These are phyloP conservation scores for Eucidaris tribuloides DNA, from an alignment of 35 echinoderm and acorn worm genomes.

Conservation along the genomic window DNA sequence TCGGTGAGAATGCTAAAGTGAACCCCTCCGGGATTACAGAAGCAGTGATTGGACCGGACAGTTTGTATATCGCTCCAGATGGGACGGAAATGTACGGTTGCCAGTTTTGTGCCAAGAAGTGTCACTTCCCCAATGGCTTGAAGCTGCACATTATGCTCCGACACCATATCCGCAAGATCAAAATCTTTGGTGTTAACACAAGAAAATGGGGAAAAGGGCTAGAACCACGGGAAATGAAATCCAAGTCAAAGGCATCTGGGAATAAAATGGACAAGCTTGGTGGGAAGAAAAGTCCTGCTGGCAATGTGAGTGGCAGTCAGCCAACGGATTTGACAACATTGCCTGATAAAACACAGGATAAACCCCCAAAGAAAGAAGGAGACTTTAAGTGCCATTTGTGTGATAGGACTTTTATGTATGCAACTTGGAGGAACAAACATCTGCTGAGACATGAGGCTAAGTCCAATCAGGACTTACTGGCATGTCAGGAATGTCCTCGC, in stretches of 20 bases:
- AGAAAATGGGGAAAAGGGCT: conserved; percentile 19
- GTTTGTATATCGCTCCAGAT: neutral
- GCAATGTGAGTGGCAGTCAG: too few relatives aligned
- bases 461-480: neutral
- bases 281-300: neutral
- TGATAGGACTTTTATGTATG: conserved; percentile 48
- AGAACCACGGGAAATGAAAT: neutral
- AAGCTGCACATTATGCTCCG: conserved; percentile 41
- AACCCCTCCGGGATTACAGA: conserved; percentile 10
- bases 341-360: neutral
- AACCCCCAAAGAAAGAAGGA: neutral
- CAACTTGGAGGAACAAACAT: conserved; percentile 53
- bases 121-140: conserved; percentile 54
- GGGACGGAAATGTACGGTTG: conserved; percentile 30
- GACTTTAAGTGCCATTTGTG: conserved; percentile 34
- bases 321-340: neutral
- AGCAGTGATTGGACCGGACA: conserved; percentile 44
- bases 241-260: neutral
- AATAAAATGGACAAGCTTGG: neutral
- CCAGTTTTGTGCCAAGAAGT: conserved; percentile 37
- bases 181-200: conserved; percentile 28
- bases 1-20: neutral
- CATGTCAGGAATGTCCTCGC: neutral
- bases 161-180: conserved; percentile 36
- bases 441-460: conserved; percentile 22